These are phyloP conservation scores for Sylvietta virens DNA, from an alignment of 2,113 vertebrate species.

Conservation along the genomic window DNA sequence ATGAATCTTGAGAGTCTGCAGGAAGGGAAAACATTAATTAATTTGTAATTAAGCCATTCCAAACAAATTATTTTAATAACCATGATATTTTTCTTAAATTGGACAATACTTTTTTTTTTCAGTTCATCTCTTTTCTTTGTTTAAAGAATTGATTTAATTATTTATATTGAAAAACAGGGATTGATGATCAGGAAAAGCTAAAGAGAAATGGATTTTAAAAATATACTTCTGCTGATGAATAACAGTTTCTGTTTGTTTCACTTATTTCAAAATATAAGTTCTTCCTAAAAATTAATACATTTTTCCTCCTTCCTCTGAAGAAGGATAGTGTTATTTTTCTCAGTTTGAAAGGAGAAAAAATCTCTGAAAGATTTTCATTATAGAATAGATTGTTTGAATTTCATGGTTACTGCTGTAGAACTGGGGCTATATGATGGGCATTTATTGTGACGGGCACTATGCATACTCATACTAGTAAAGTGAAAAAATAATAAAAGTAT, in stretches of 20 bases:
- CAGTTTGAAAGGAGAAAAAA: not conserved
- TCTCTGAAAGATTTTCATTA: not conserved
- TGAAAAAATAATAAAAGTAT: not conserved
- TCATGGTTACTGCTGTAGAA: not conserved
- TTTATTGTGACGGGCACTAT: fast-evolving
- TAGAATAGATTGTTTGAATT: not conserved
- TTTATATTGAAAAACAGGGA: not conserved
- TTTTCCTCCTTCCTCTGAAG: not conserved
- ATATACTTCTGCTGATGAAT: not conserved
- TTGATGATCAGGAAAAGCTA: not conserved
- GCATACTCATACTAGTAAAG: not conserved
- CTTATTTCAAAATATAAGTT: not conserved
- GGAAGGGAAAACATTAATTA: not conserved
- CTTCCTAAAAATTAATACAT: not conserved
- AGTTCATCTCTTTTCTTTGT: not conserved
- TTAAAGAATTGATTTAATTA: not conserved
- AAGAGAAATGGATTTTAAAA: not conserved
- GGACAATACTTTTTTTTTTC: not conserved
- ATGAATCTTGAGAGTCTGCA: not conserved
- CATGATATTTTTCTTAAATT: not conserved
- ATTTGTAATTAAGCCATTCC: not conserved
- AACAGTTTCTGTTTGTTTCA: not conserved
- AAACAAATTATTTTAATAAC: not conserved
- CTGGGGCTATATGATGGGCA: not conserved
- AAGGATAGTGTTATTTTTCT: not conserved